Base-by-base conservation (phyloP, 2,888 invertebrate species). In the Sthenelais limicola region DNA sequence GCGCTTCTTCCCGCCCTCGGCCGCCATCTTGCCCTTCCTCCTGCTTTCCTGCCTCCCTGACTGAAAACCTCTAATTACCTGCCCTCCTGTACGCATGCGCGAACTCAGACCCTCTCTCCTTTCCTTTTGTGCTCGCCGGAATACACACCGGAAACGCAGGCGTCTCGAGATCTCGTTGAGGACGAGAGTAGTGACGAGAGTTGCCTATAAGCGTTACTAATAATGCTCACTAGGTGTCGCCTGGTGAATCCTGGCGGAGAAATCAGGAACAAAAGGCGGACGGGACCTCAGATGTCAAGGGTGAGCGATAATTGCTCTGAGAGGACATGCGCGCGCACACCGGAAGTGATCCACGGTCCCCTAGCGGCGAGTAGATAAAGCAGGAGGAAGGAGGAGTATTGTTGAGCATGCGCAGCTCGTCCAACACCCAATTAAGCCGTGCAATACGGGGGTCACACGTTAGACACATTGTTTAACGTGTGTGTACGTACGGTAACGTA, bases 271-370 rank as follows among this genome's bases (percentile, higher is more conserved):
- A 56, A 56, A 28, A 33, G 21, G 32, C 30, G 12, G 56, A 33
- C 24, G 56, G 56, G 21, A 3, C 56, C 2, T 5, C 49, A 32
- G 7, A 33, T 56, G 56, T 56, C 56, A 56, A 18, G 21, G 56
- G 5, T 56, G 56, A n/a, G 32, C 28, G 56, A 33, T 33, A 56
- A 33, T 56, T 32, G 56, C 56, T 56, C 56, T 32, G 56, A 56
- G 32, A 56, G 56, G 56, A 56, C 30, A 33, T 56, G 56, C 56
- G 56, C 56, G 56, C 56, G 56, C 56, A 56, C 56, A 56, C 56
- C 56, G 56, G 56, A 56, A 32, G 33, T 33, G 56, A 56, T 56
- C 56, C 56, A 15, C 30, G 2, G 56, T n/a, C 56, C 56, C 30
- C 56, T 56, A 21, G 32, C 33, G 56, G 56, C 28, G 18, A 2